Percentiles rank a stretch among this genome's conserved stretches.
These are phyloP conservation scores for Dinocampus coccinellae DNA, from an alignment of 2,888 invertebrate genomes.

Conservation along the genomic window DNA sequence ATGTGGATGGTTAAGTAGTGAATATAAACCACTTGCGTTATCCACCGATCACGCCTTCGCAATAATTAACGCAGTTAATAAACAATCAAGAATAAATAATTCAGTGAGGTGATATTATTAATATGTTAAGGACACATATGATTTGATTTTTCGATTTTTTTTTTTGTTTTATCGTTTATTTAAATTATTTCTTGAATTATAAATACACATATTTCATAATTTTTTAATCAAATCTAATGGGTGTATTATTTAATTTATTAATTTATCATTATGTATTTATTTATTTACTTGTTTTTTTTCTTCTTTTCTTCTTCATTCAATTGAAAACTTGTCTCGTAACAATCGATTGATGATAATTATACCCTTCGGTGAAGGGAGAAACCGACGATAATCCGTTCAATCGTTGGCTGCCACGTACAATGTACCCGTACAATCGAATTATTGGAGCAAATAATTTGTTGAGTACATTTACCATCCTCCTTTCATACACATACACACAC, in stretches of 20 bases:
- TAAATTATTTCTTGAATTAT: too few species aligned
- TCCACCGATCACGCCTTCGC: slow-evolving; percentile 29
- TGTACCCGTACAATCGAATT: slow-evolving; percentile 37
- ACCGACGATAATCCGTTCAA: slow-evolving; percentile 35
- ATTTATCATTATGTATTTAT: background rate
- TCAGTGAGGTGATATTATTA: slow-evolving; percentile 28
- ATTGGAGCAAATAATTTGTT: slow-evolving; percentile 37
- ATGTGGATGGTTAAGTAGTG: background rate
- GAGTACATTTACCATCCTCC: slow-evolving; percentile 34
- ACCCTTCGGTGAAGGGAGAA: slow-evolving; percentile 22
- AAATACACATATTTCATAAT: too few species aligned
- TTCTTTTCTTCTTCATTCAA: too few species aligned
- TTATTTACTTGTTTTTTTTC: background rate
- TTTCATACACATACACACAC: slow-evolving; percentile 15
- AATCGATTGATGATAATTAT: slow-evolving; percentile 31
- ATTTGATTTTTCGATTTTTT: background rate
- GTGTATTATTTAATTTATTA: background rate
- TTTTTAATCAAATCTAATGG: background rate
- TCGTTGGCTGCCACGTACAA: slow-evolving; percentile 36
- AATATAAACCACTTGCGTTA: slow-evolving; percentile 9
- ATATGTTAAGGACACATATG: slow-evolving; percentile 19
- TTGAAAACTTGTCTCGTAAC: background rate
- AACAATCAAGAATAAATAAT: slow-evolving; percentile 29
- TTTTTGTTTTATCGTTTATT: background rate
- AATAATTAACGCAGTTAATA: slow-evolving; percentile 35